phyloP scores from a whole-genome alignment of 1,140 invertebrate genomes.

The Zaprionus inermis region DNA sequence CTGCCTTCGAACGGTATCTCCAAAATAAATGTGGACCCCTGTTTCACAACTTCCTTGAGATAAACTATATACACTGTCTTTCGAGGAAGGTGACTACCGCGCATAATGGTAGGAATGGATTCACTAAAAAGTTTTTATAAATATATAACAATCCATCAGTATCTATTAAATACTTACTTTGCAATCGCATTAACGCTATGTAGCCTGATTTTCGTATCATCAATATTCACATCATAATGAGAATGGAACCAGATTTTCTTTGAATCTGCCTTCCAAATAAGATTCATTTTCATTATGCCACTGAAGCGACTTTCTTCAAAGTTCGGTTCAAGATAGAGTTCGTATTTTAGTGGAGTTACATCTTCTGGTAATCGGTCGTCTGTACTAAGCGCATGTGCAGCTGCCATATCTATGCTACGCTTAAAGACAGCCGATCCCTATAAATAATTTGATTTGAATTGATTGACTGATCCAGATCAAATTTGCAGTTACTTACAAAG shows the following conservation, averaged over 20 bases:
- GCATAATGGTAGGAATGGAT: slow-evolving; percentile 32
- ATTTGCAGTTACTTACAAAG: neutral
- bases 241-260: slow-evolving; percentile 87
- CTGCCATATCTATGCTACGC: slow-evolving; percentile 87
- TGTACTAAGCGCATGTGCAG: slow-evolving; percentile 86
- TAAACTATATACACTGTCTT: slow-evolving; percentile 86
- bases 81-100: slow-evolving; percentile 84
- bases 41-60: slow-evolving; percentile 85
- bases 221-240: slow-evolving; percentile 86
- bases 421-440: slow-evolving; percentile 33
- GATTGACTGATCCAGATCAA: neutral
- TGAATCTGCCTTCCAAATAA: slow-evolving; percentile 86
- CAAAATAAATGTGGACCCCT: slow-evolving; percentile 85
- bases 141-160: neutral
- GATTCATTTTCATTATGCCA: slow-evolving; percentile 87
- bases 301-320: slow-evolving; percentile 86
- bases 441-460: neutral
- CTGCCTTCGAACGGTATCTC: slow-evolving; percentile 87
- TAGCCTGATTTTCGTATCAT: slow-evolving; percentile 79
- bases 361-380: slow-evolving; percentile 86
- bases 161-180: slow-evolving; percentile 59
- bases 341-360: slow-evolving; percentile 87
- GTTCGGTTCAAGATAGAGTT: slow-evolving; percentile 87
- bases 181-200: slow-evolving; percentile 49
- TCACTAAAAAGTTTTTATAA: slow-evolving; percentile 18